Evolutionary conservation across 2,797 vertebrate genomes (phyloP), one percentile per base, ranked within the genome.

Genomic region (Prunella strophiata): DNA sequence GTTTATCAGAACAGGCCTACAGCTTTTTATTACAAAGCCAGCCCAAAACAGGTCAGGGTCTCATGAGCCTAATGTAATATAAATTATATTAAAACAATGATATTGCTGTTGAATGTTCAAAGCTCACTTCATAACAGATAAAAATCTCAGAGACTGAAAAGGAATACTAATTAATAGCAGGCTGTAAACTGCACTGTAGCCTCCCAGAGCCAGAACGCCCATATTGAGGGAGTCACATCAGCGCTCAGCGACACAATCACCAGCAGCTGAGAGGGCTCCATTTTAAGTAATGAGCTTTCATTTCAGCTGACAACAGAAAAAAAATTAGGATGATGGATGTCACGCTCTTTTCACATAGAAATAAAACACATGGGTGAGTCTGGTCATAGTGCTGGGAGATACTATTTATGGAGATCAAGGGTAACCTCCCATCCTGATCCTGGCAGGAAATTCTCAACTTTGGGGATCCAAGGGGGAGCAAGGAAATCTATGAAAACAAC

Each of bases 141-240:
- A 95, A 93, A 95, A 96, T 95, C 94, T 96, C 59, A 16, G 85
- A 36, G 73, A 90, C 88, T 50, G 63, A 55, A 90, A 96, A 93
- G 88, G 93, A 96, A 95, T 94, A 87, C 95, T 97, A 96, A 97
- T 96, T 96, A 96, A 96, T 80, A 95, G 87, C 92, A 96, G 88
- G 89, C 77, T 95, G 94, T 74, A 96, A 92, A 83, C 91, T 74
- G 72, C 1, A 0, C 51, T 0, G 4, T 72, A 74, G 78, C 23
- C 89, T 96, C 81, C 91, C 65, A 93, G 65, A 96, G 84, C 94
- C 93, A 93, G 94, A 93, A 93, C 58, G 71, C 89, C 84, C 94
- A 32, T 91, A 94, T 38, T 89, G 94, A 93, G 7, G 25, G 88
- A 95, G 91, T 87, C 94, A 93, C 90, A 75, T 94, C 87, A 94